phyloP scores from a whole-genome alignment of 2,113 vertebrate genomes.

The Verasper variegatus region DNA sequence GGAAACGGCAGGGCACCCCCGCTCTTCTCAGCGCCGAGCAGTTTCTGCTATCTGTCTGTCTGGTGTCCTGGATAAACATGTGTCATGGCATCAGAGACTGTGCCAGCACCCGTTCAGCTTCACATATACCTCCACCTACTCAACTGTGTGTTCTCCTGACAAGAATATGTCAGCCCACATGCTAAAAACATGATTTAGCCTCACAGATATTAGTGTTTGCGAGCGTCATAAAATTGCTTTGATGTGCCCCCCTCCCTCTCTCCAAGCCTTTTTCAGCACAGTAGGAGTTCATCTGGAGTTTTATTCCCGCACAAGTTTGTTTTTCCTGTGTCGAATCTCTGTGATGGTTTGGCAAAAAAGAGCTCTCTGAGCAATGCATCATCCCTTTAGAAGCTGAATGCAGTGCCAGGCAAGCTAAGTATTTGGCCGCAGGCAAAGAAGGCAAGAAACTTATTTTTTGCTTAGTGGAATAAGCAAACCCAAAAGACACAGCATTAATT shows the following conservation, averaged over 20 bases:
- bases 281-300: conserved; percentile 61
- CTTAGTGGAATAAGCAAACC: conserved; percentile 70
- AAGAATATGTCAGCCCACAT: conserved; percentile 40
- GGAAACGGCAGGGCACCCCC: conserved; percentile 51
- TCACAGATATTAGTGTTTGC: conserved; percentile 40
- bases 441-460: conserved; percentile 66
- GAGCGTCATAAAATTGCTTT: conserved; percentile 38
- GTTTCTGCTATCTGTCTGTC: conserved; percentile 50
- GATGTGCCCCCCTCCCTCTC: conserved; percentile 35
- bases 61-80: conserved; percentile 43
- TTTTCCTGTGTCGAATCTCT: conserved; percentile 64
- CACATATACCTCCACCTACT: conserved; percentile 35
- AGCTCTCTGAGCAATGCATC: conserved; percentile 61
- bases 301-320: conserved; percentile 51
- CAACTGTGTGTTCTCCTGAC: conserved; percentile 36
- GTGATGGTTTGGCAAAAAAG: conserved; percentile 55
- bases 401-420: conserved; percentile 67
- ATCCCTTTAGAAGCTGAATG: conserved; percentile 57
- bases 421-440: conserved; percentile 62
- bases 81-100: conserved; percentile 7
- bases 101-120: conserved; percentile 44
- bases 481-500: conserved; percentile 76
- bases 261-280: conserved; percentile 17
- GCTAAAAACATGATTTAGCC: conserved; percentile 52
- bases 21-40: conserved; percentile 31